Base-by-base conservation (phyloP, 2,888 invertebrate species). In the Epinotia brunnichana region DNA sequence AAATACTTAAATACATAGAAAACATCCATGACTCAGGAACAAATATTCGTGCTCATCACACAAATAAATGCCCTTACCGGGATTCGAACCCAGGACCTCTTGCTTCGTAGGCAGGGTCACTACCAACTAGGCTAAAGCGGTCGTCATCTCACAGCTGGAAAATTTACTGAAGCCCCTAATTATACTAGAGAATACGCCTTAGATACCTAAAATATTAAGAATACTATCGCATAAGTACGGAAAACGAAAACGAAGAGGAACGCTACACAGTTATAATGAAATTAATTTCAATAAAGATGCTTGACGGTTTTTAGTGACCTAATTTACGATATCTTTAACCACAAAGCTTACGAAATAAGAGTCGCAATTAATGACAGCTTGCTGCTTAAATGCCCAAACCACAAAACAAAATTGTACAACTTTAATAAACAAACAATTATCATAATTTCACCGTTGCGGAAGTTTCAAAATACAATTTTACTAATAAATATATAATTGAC, bases 351-450 rank as follows among this genome's bases (percentile, higher is more conserved):
- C 64, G 24, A 70, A 59, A 64, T 39, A 59, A 24, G 17, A 21
- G 7, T 60, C 19, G 21, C 59, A 41, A 66, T 53, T 48, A 39
- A 29, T 17, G 62, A 39, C 17, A 21, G 39, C 51, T 21, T 21
- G 13, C 39, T 39, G 21, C 17, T 51, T 35, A 62, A 17, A 53
- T 53, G 53, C 13, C 21, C 10, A 60, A 67, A 67, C 60, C 71
- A 21, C 61, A n/a, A 66, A 29, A 44, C 15, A 41, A 48, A 35
- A 41, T 41, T 39, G 3, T 24, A 48, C 29, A 54, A 44, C 0
- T 54, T 19, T 48, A 35, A 72, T 53, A 35, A 69, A 66, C 7
- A 56, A 67, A 41, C 19, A 63, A 63, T 69, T 41, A 53, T 56
- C 61, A 44, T 54, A 10, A 60, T 56, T 54, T 54, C 11, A 35